Percentiles rank a stretch among this genome's conserved stretches.
Conservation (phyloP, 2,888 invertebrate species). For the Sarcophaga subvicina region DNA sequence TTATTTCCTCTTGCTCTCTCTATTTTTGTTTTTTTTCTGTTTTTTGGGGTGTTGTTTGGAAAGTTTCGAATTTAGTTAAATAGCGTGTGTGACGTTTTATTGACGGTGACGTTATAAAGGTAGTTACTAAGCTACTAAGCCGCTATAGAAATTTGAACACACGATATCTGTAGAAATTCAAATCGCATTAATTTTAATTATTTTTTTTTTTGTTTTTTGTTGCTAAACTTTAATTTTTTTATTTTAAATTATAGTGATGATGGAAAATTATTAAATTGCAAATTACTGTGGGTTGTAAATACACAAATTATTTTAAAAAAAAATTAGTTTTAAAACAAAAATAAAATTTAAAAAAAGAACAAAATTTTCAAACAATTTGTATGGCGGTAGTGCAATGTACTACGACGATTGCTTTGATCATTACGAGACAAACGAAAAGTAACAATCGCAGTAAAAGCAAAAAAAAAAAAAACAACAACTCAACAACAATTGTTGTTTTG, state of each 20-base stretch:
- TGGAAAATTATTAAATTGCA: background rate
- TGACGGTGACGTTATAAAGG: background rate
- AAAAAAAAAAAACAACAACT: constrained; percentile 18
- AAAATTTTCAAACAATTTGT: constrained; percentile 9
- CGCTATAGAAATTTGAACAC: background rate
- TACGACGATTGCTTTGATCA: constrained; percentile 43
- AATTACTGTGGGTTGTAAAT: constrained; percentile 55
- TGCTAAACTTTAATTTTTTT: background rate
- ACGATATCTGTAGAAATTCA: background rate
- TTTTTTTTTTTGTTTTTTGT: background rate
- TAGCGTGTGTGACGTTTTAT: constrained; percentile 10
- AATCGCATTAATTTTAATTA: constrained; percentile 30
- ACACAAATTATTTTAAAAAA: constrained; percentile 13
- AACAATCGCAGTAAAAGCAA: constrained; percentile 8
- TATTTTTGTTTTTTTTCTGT: background rate
- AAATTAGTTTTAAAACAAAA: background rate
- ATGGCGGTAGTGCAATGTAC: constrained; percentile 23
- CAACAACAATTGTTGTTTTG: constrained; percentile 40
- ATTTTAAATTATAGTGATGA: background rate
- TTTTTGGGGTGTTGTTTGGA: background rate
- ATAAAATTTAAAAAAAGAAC: no score
- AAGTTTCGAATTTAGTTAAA: background rate
- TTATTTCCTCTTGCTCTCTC: background rate
- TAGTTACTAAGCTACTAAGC: background rate
- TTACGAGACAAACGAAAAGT: constrained; percentile 35